A percentile compares a stretch with the other conserved stretches of the same genome.
phyloP scores from a whole-genome alignment of 2,113 vertebrate species.

The Anthoscopus minutus region DNA sequence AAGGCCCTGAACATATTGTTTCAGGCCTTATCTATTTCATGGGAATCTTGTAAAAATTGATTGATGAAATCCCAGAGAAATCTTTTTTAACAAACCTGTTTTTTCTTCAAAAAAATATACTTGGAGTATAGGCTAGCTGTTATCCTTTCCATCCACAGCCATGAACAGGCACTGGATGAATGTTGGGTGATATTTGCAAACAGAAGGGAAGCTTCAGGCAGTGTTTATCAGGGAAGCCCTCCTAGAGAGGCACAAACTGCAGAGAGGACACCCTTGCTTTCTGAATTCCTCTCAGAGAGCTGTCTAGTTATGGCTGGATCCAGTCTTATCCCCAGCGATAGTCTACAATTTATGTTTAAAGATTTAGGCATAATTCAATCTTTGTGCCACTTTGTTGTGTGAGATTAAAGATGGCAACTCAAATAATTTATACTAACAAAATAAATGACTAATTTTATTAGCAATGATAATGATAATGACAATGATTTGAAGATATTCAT shows the following conservation, averaged over 20 bases:
- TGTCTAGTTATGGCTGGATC: neutral
- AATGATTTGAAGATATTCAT: neutral
- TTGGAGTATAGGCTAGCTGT: neutral
- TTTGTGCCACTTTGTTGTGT: rapidly evolving
- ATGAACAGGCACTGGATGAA: neutral
- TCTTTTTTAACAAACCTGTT: neutral
- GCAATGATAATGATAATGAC: neutral
- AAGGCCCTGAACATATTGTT: slow-evolving; percentile 16
- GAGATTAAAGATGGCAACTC: neutral
- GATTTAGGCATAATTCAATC: neutral
- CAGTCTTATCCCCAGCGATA: neutral
- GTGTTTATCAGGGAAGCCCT: neutral
- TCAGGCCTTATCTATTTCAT: slow-evolving; percentile 52
- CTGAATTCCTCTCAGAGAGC: neutral
- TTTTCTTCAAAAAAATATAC: neutral
- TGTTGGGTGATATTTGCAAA: neutral
- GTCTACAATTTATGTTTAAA: neutral
- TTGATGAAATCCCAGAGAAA: slow-evolving; percentile 57
- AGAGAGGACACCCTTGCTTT: neutral
- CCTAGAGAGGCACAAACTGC: neutral
- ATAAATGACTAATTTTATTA: neutral
- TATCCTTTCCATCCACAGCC: neutral
- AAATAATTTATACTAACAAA: neutral
- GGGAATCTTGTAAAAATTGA: slow-evolving; percentile 66
- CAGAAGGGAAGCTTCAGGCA: neutral